Percentiles rank a stretch among this genome's conserved stretches.
phyloP scores from a whole-genome alignment of 2,888 invertebrate species.

The Biston stratarius region DNA sequence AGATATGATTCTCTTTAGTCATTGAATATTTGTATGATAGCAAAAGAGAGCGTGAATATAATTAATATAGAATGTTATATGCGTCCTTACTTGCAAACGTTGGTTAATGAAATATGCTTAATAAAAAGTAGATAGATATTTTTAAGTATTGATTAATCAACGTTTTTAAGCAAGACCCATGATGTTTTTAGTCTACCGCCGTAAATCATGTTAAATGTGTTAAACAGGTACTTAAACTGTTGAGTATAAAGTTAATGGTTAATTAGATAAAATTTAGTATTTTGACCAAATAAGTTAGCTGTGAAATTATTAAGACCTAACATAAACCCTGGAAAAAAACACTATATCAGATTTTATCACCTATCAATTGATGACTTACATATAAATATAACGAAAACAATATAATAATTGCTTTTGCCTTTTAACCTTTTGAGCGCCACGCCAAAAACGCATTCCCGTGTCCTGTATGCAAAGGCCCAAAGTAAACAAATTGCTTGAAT shows the following conservation, averaged over 20 bases:
- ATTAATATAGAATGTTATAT: no score
- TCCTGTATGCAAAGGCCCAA: no score
- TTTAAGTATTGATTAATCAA: no score
- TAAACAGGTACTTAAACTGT: background rate
- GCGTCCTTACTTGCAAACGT: no score
- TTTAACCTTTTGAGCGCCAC: no score
- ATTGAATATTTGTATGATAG: background rate
- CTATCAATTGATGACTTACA: background rate
- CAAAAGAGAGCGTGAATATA: background rate
- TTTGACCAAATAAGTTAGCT: background rate
- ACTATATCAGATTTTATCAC: background rate
- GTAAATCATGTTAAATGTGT: background rate
- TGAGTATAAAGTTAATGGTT: background rate
- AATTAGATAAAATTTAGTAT: background rate
- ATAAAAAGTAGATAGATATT: no score
- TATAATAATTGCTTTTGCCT: background rate
- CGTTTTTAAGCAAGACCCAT: no score
- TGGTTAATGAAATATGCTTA: no score
- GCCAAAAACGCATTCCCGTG: no score
- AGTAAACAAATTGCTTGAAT: no score
- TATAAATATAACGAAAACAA: constrained; percentile 4
- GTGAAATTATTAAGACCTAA: background rate
- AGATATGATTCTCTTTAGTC: background rate
- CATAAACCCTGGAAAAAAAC: background rate
- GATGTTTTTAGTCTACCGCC: no score